phyloP scores from a whole-genome alignment of 2,113 vertebrate species.

The Perognathus longimembris region DNA sequence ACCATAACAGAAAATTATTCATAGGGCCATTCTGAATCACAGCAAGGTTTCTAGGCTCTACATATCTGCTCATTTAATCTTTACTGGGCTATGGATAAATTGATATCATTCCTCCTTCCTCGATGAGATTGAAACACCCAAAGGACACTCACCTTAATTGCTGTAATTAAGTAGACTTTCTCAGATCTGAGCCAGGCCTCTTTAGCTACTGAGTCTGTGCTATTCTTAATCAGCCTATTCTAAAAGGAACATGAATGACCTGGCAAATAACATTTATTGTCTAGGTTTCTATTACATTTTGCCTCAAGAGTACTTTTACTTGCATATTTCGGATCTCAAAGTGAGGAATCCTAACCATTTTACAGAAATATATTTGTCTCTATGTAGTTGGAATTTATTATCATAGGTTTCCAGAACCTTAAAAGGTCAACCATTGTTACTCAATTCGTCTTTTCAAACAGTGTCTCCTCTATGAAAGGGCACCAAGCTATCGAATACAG shows the following conservation, averaged over 20 bases:
- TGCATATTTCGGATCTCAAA: conserved; percentile 51
- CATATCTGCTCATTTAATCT: not conserved
- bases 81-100: not conserved
- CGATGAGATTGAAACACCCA: not conserved
- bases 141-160: not conserved
- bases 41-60: not conserved
- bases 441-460: conserved; percentile 73
- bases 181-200: not conserved
- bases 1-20: not conserved
- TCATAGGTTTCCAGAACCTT: conserved; percentile 57
- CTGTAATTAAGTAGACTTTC: not conserved
- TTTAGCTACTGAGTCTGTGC: not conserved
- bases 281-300: conserved; percentile 1
- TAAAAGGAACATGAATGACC: not conserved
- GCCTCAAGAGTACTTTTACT: conserved; percentile 6
- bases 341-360: conserved; percentile 54
- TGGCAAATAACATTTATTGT: not conserved
- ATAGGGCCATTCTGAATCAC: not conserved
- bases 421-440: conserved; percentile 73
- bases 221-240: not conserved
- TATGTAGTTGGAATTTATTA: conserved; percentile 66
- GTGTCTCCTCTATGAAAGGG: conserved; percentile 69
- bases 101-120: not conserved
- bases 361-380: conserved; percentile 35
- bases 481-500: conserved; percentile 33